Percentiles rank a stretch among this genome's conserved stretches.
phyloP scores from a whole-genome alignment of 2,113 vertebrate genomes.

The Isurus oxyrinchus region DNA sequence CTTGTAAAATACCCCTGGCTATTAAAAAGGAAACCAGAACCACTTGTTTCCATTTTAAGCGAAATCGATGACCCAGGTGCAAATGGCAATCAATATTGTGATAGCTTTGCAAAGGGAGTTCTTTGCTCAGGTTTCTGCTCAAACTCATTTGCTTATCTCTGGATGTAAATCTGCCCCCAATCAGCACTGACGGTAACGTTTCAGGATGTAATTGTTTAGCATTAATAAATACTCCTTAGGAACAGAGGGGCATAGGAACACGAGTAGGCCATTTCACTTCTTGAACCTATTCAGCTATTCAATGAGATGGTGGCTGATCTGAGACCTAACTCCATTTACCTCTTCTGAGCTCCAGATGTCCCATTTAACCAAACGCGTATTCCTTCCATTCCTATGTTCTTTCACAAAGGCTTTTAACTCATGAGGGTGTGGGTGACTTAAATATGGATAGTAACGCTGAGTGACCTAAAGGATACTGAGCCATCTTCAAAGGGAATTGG shows the following conservation, averaged over 20 bases:
- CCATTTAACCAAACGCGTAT: not conserved
- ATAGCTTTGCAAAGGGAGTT: not conserved
- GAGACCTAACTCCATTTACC: not conserved
- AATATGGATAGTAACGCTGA: not conserved
- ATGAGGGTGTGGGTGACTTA: not conserved
- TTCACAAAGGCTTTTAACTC: not conserved
- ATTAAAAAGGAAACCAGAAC: not conserved
- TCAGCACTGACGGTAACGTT: too few species aligned
- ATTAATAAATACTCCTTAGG: too few species aligned
- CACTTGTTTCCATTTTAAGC: not conserved
- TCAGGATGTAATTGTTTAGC: too few species aligned
- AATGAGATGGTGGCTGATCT: not conserved
- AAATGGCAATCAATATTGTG: not conserved
- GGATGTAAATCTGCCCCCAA: too few species aligned
- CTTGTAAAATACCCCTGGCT: not conserved
- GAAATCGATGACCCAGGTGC: not conserved
- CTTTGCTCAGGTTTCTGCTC: not conserved
- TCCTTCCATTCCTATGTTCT: not conserved
- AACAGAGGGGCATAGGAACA: not conserved
- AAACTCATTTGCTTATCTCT: not conserved
- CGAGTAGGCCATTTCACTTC: not conserved
- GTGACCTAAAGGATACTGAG: not conserved
- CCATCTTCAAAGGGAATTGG: not conserved
- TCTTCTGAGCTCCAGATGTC: not conserved
- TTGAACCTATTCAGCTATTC: not conserved